Percentiles rank a stretch among this genome's conserved stretches.
phyloP scores from a whole-genome alignment of 2,113 vertebrate genomes.

The Colaptes auratus region DNA sequence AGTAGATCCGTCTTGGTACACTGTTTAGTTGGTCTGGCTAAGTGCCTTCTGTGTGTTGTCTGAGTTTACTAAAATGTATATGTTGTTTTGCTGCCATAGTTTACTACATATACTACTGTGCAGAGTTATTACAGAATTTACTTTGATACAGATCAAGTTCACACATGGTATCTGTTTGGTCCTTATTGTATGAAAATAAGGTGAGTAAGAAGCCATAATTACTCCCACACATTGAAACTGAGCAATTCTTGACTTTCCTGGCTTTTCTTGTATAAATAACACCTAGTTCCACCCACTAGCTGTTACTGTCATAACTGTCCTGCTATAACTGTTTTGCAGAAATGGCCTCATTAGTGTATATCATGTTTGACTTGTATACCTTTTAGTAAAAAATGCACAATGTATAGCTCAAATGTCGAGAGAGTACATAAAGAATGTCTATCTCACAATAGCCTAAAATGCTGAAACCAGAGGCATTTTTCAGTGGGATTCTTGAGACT shows the following conservation, averaged over 20 bases:
- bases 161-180: neutral
- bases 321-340: neutral
- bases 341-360: neutral
- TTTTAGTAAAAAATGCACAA: neutral
- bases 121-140: neutral
- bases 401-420: neutral
- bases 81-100: neutral
- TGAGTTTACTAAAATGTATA: neutral
- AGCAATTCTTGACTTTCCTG: neutral
- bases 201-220: neutral
- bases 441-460: neutral
- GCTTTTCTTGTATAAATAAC: neutral
- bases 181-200: neutral
- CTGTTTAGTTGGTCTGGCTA: neutral
- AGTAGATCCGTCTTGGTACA: neutral
- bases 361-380: neutral
- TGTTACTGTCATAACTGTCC: neutral
- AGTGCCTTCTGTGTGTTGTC: neutral
- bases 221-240: neutral
- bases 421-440: neutral
- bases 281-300: neutral
- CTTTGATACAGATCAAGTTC: neutral
- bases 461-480: neutral
- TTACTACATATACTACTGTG: neutral
- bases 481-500: neutral